phyloP scores from a whole-genome alignment of 2,797 vertebrate genomes.

The Eulemur mongoz region DNA sequence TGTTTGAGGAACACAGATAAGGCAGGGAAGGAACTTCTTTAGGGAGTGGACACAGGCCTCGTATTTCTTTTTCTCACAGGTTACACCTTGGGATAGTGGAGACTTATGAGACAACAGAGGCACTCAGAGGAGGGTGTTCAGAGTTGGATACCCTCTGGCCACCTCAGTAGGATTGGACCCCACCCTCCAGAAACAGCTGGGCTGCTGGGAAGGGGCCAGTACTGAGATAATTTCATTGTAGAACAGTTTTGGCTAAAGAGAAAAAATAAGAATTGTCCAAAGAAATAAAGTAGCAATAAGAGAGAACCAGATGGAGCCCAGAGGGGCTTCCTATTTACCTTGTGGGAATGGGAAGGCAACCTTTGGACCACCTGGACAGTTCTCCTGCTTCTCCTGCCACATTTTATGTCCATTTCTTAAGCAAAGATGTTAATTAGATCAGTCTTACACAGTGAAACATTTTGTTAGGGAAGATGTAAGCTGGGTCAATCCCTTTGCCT shows the following conservation, averaged over 20 bases:
- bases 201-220: background rate
- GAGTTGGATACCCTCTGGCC: background rate
- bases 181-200: background rate
- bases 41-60: background rate
- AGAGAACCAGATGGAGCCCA: background rate
- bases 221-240: background rate
- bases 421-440: background rate
- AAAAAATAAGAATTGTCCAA: background rate
- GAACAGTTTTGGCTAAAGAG: background rate
- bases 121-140: rapidly evolving
- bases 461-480: background rate
- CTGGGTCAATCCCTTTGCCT: background rate
- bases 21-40: background rate
- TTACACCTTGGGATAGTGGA: background rate
- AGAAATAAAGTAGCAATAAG: background rate
- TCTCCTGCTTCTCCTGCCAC: background rate
- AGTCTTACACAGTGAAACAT: background rate
- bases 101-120: background rate
- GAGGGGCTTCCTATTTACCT: background rate
- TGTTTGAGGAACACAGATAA: background rate
- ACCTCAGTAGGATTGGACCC: background rate
- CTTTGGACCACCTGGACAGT: background rate
- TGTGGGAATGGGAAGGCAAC: background rate
- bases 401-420: background rate
- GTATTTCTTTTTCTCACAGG: background rate